Evolutionary conservation across 2,113 vertebrate species (phyloP), one percentile per base, ranked within the genome.

Genomic region (Numenius arquata): DNA sequence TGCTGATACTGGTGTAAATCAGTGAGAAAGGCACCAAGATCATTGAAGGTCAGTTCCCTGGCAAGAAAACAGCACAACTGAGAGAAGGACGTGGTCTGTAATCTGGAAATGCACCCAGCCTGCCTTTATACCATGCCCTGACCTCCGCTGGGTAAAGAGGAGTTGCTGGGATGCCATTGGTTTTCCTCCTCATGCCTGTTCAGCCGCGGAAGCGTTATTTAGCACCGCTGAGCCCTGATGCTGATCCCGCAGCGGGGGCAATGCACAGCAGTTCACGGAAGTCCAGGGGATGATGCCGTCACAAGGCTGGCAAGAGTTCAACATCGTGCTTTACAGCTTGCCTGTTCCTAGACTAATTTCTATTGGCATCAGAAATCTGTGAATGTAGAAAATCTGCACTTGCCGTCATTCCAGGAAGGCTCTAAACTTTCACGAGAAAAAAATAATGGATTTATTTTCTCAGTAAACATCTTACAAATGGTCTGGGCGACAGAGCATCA

Each of bases 291-390:
- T 91, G 91, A 82, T 92, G 86, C 84, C 27, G 12, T 90, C 87
- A 86, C 66, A 81, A 68, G 91, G 73, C 93, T 97, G 96, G 95
- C 94, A 90, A 4, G 62, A 68, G 71, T 61, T 95, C 95, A 95
- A 56, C 77, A n/a, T 93, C 32, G 21, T 93, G 95, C 85, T 90
- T 90, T 92, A 73, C 88, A 92, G 88, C 85, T 87, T 95, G 95
- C 61, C 72, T 78, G 63, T 93, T 92, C 88, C 80, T 38, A 82
- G 66, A 59, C 45, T 80, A 62, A 73, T 86, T 89, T 91, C 72
- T 82, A 4, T 9, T 61, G 80, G 76, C 88, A 89, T 89, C 76
- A 86, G 88, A 63, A 92, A 91, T 68, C 80, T 75, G 84, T 65
- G 70, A 89, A 84, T 43, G 65, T 32, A 78, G 76, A 81, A 96